Base-by-base conservation (phyloP, 2,888 invertebrate species). In the Polyommatus iphigenia region DNA sequence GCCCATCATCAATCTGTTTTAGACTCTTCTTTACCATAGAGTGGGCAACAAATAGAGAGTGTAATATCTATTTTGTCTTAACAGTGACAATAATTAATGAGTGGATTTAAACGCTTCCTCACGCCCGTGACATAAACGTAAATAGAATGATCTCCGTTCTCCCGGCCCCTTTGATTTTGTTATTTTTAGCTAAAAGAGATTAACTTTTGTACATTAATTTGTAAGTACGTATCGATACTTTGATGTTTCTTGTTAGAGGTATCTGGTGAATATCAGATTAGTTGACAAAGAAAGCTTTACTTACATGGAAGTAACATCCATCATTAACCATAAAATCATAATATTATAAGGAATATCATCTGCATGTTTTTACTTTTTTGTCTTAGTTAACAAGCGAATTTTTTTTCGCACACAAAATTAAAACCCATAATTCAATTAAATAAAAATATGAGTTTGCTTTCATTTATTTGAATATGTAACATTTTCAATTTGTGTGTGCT, bases 51-150 rank as follows among this genome's bases (percentile, higher is more conserved):
- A 92, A 93, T 93, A 91, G 89, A 88, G 89, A 90, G 92, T 87
- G 89, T 91, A 92, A 93, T 93, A 94, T 92, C 93, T 93, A 94
- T 93, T 94, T 93, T 91, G 92, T 92, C 91, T 91, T 89, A 89
- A 87, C 87, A 86, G 87, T 94, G 94, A 94, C 94, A 94, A 93
- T 94, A 94, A 94, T 93, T 93, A 93, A 94, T 94, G 93, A 89
- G 87, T 91, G 93, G 94, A 93, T 92, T 94, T 94, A 93, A 94
- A 93, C 92, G 94, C 93, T 94, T 94, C 94, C 94, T 94, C 93
- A 93, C 94, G 94, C 92, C 93, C 93, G 93, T 93, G 94, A 94
- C 93, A 93, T 94, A 91, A 93, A 92, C 92, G 88, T 92, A 94
- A 94, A 94, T 94, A 94, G 93, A 93, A 91, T 91, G 90, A 91